Conservation (phyloP, 2,888 invertebrate species). For the Sinhomidia bicolor region DNA sequence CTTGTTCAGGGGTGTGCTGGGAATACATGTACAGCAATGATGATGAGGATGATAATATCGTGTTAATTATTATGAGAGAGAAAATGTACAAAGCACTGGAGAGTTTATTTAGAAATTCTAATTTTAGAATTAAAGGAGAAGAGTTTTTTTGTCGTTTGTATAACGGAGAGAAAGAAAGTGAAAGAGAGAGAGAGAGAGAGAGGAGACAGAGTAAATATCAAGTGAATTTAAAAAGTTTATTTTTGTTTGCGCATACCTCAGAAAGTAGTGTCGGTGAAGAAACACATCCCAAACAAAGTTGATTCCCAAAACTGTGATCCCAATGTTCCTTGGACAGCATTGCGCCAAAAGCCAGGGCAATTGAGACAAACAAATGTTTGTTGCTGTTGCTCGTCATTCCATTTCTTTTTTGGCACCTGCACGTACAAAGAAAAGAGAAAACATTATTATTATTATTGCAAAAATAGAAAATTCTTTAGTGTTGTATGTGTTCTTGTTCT, state of each 20-base stretch:
- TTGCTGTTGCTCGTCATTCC: conserved; percentile 72
- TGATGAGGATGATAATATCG: conserved; percentile 18
- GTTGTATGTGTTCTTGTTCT: background rate
- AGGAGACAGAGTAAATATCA: too few relatives aligned
- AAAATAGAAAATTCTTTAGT: too few relatives aligned
- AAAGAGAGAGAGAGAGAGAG: too few relatives aligned
- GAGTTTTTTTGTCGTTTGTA: too few relatives aligned
- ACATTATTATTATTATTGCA: background rate
- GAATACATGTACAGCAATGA: background rate
- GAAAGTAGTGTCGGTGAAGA: conserved; percentile 79
- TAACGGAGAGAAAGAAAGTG: too few relatives aligned
- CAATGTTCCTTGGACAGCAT: conserved; percentile 95
- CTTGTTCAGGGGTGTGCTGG: background rate
- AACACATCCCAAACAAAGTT: conserved; percentile 91
- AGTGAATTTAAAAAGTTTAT: background rate
- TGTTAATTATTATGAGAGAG: conserved; percentile 31
- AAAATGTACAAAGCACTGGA: background rate
- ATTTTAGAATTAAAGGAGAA: background rate
- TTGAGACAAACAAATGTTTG: conserved; percentile 76
- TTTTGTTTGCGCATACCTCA: conserved; percentile 69
- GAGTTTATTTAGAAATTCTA: too few relatives aligned
- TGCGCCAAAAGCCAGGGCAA: conserved; percentile 82
- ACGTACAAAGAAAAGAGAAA: conserved; percentile 31
- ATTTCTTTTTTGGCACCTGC: conserved; percentile 78
- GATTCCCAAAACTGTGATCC: conserved; percentile 90